These are phyloP conservation scores for Epinephelus moara DNA, from an alignment of 2,113 vertebrate species.

Conservation along the genomic window DNA sequence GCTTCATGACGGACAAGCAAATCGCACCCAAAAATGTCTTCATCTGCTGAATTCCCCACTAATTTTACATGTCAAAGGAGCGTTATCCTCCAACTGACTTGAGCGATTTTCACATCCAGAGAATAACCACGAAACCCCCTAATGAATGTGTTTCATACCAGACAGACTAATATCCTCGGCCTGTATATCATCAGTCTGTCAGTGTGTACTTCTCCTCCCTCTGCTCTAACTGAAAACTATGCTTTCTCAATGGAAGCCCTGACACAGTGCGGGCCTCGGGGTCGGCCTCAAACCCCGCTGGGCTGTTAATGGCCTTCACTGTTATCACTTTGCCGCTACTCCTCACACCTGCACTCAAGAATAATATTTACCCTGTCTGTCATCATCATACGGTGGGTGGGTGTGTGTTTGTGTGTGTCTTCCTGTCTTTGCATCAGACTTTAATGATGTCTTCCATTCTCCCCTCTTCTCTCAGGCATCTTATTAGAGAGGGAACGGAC, in stretches of 20 bases:
- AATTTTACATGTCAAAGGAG: constrained; percentile 24
- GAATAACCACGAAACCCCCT: constrained; percentile 33
- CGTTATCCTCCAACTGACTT: background rate
- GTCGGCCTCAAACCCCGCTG: constrained; percentile 22
- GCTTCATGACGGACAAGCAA: constrained; percentile 26
- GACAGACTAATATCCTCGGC: constrained; percentile 47
- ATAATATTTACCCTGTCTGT: constrained; percentile 78
- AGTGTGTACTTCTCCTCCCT: constrained; percentile 46
- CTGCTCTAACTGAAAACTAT: constrained; percentile 11
- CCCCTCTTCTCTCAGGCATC: constrained; percentile 35
- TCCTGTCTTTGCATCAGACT: constrained; percentile 47
- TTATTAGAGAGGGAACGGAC: constrained; percentile 25
- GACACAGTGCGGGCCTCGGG: constrained; percentile 30
- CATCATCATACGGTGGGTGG: constrained; percentile 36
- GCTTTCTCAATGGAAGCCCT: constrained; percentile 24
- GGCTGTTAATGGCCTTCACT: constrained; percentile 56
- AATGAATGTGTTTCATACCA: constrained; percentile 59
- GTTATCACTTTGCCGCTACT: constrained; percentile 71
- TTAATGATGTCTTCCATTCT: constrained; percentile 63
- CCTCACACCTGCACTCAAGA: constrained; percentile 73
- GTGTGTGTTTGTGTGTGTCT: constrained; percentile 28
- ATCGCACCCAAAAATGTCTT: constrained; percentile 18
- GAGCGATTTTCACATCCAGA: constrained; percentile 29
- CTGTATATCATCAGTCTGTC: constrained; percentile 68
- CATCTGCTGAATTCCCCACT: constrained; percentile 14